Base-by-base conservation (phyloP, 2,113 vertebrate species). In the Pseudolaguvia tuberculata region DNA sequence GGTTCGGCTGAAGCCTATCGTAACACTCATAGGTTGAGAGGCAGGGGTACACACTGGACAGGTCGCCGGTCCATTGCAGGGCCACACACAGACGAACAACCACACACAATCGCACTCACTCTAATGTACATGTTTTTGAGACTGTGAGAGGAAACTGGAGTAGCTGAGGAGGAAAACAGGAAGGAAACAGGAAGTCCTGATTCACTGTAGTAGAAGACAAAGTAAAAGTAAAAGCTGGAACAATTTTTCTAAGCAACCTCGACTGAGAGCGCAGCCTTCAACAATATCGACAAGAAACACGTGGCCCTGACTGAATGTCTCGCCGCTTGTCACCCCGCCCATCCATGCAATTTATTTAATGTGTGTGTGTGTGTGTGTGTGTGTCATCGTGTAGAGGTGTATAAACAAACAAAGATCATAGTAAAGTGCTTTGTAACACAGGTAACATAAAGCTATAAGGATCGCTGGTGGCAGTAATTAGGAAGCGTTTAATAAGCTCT, bases 391-490 rank as follows among this genome's bases (percentile, higher is more conserved):
- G 29, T 29, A 61, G 29, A n/a, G 17, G 20, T 9, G 25, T 14
- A 17, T 35, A 9, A 7, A 6, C 18, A 20, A 20, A 61, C 7
- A 3, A 18, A 39, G 29, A 11, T 42, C 5, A 42, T 42, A 42
- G 9, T 42, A 42, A 42, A 42, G 39, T 42, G 39, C 39, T 42
- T 4, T 23, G 42, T 47, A 47, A 65, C 47, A 65, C 39, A 47
- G 48, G 48, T 8, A 35, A 73, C 21, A 55, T 14, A 4, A 8
- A 63, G 48, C n/a, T 65, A 65, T 25, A 56, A 47, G 21, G 29
- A 23, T 75, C n/a, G 31, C 47, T 18, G 21, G 59, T 66, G 61
- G 21, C 21, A 25, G 23, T 6, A 35, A 76, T 58, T 29, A 61
- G 18, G 21, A 25, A 56, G 62, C 39, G 27, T 53, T 67, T 25